Base-by-base conservation (phyloP, 2,888 invertebrate species). In the Erebia ligea region DNA sequence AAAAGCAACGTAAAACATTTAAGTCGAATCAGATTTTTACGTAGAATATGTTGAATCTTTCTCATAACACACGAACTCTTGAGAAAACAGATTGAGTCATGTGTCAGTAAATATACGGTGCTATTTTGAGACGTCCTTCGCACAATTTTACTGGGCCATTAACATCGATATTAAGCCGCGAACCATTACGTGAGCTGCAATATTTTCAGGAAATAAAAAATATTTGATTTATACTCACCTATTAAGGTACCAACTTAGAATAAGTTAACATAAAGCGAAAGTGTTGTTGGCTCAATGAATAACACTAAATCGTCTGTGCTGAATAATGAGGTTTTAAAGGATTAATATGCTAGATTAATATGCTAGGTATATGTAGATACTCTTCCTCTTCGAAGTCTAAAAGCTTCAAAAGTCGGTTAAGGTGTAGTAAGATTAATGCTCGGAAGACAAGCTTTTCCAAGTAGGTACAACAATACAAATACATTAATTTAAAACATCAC, bases 101-200 rank as follows among this genome's bases (percentile, higher is more conserved):
- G 76, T 79, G 76, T 83, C 79, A 84, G 86, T 87, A 88, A 89
- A 90, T 89, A 90, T 86, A 80, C 81, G 73, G 77, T 83, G 40
- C 86, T 92, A 92, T 92, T 91, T 90, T 85, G 82, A 86, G 89
- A 86, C 85, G 92, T 86, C 92, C 92, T 92, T 92, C 90, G 81
- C 89, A 88, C 86, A 82, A 82, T 87, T 89, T 87, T 83, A 81
- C 82, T 81, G 82, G 81, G 83, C 82, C 83, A 86, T 88, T 87
- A 89, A 87, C 86, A 85, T 83, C 86, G 85, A 88, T 88, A 88
- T 75, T 78, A 81, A 79, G 48, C 61, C 67, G 63, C 45, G 21
- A 62, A 56, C 21, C 10, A 21, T 21, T 17, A 52, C 52, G 52
- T 17, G 17, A 17, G 10, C 52, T 52, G 9, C 17, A 52, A 50